Percentiles rank a stretch among this genome's conserved stretches.
Conservation (phyloP, 2,888 invertebrate species). For the Aplocera efformata region DNA sequence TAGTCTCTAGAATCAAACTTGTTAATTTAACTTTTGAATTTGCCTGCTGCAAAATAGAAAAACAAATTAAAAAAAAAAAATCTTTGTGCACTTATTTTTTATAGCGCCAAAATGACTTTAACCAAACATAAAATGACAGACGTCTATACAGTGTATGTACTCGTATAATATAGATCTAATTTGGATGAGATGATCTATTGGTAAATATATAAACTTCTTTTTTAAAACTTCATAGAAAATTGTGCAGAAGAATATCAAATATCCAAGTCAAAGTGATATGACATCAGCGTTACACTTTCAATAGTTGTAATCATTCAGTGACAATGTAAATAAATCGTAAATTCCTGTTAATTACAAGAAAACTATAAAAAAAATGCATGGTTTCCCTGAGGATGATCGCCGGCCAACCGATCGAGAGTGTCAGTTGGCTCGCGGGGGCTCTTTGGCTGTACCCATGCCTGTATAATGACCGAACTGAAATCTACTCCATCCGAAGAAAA, state of each 20-base stretch:
- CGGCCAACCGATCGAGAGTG: constrained; percentile 35
- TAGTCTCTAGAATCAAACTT: too few species aligned
- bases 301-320: constrained; percentile 19
- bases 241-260: constrained; percentile 19
- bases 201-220: not conserved
- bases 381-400: constrained; percentile 38
- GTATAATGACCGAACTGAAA: constrained; percentile 71
- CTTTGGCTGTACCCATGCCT: constrained; percentile 33
- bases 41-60: too few species aligned
- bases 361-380: constrained; percentile 57
- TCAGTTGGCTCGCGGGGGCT: constrained; percentile 33
- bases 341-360: constrained; percentile 41
- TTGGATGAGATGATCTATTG: too few species aligned
- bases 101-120: too few species aligned
- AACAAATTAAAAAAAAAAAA: too few species aligned
- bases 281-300: not conserved
- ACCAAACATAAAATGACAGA: too few species aligned
- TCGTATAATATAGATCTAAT: too few species aligned
- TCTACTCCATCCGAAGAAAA: constrained; percentile 68
- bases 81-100: too few species aligned
- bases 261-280: constrained; percentile 23
- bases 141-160: too few species aligned
- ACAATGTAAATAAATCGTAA: constrained; percentile 40
- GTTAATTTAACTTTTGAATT: too few species aligned
- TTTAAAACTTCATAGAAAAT: constrained; percentile 8